phyloP scores from a whole-genome alignment of 2,888 invertebrate species.

The Tyria jacobaeae region DNA sequence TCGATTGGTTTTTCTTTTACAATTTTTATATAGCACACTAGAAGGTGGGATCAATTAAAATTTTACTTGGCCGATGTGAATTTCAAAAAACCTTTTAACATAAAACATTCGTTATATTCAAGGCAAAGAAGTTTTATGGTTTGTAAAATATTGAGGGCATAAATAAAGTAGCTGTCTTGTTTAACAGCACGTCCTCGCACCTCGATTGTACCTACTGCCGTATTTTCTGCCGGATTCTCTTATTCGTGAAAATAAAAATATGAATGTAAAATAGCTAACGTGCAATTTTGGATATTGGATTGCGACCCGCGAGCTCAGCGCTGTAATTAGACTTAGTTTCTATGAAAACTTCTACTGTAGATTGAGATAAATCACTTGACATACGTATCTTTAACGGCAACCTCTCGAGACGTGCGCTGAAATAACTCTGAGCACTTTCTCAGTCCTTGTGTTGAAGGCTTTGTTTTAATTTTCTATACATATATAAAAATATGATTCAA shows the following conservation, averaged over 20 bases:
- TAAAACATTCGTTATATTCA: constrained; percentile 82
- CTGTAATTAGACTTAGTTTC: constrained; percentile 43
- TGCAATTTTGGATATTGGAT: constrained; percentile 53
- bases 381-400: constrained; percentile 16
- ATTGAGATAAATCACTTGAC: constrained; percentile 29
- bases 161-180: constrained; percentile 83
- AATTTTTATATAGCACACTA: constrained; percentile 34
- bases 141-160: constrained; percentile 85
- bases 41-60: constrained; percentile 55
- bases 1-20: constrained; percentile 45
- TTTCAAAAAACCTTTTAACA: constrained; percentile 76
- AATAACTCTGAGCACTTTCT: constrained; percentile 19
- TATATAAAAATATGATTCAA: constrained; percentile 7
- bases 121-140: constrained; percentile 82
- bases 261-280: constrained; percentile 70
- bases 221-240: constrained; percentile 82
- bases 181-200: constrained; percentile 79
- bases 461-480: no score
- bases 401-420: constrained; percentile 16
- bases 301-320: constrained; percentile 26
- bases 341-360: constrained; percentile 22
- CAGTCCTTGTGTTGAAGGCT: constrained; percentile 15
- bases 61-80: constrained; percentile 48
- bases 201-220: constrained; percentile 70
- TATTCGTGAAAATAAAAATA: constrained; percentile 74